Percentiles rank a stretch among this genome's conserved stretches.
phyloP scores from a whole-genome alignment of 2,888 invertebrate species.

The Phanerotoma sp. region DNA sequence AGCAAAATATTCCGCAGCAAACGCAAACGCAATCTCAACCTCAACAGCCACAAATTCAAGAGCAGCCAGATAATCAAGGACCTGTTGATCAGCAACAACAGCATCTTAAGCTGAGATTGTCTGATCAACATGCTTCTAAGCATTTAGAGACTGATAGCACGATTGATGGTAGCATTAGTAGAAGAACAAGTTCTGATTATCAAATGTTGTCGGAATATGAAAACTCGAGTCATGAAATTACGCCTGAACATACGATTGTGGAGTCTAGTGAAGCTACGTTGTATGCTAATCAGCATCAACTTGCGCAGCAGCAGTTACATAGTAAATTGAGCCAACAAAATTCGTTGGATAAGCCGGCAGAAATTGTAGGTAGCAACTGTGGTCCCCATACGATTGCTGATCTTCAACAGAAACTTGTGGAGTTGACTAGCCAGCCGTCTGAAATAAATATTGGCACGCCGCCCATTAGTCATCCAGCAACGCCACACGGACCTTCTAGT shows the following conservation, averaged over 20 bases:
- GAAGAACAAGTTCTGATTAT: slow-evolving; percentile 50
- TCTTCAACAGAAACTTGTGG: slow-evolving; percentile 63
- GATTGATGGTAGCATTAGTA: slow-evolving; percentile 43
- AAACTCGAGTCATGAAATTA: slow-evolving; percentile 51
- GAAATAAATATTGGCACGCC: slow-evolving; percentile 55
- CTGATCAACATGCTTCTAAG: slow-evolving; percentile 39
- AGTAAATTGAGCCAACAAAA: slow-evolving; percentile 54
- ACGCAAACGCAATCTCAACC: slow-evolving; percentile 24
- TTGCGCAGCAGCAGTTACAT: slow-evolving; percentile 42
- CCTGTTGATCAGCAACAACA: slow-evolving; percentile 41
- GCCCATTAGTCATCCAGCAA: slow-evolving; percentile 64
- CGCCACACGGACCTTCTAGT: slow-evolving; percentile 67
- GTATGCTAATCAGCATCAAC: slow-evolving; percentile 42
- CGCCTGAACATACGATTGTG: slow-evolving; percentile 52
- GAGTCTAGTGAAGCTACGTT: slow-evolving; percentile 42
- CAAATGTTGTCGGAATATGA: slow-evolving; percentile 51
- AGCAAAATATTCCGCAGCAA: slow-evolving; percentile 28
- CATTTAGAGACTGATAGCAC: slow-evolving; percentile 38
- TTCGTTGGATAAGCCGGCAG: slow-evolving; percentile 49
- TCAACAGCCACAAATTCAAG: slow-evolving; percentile 7
- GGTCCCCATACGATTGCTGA: slow-evolving; percentile 61
- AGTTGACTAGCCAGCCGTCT: slow-evolving; percentile 60
- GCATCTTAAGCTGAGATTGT: slow-evolving; percentile 41
- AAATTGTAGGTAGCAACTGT: slow-evolving; percentile 32
- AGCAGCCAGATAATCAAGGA: slow-evolving; percentile 29